Evolutionary conservation across 1,140 invertebrate species (phyloP).

Genomic region (Himalopsyche phryganea): DNA sequence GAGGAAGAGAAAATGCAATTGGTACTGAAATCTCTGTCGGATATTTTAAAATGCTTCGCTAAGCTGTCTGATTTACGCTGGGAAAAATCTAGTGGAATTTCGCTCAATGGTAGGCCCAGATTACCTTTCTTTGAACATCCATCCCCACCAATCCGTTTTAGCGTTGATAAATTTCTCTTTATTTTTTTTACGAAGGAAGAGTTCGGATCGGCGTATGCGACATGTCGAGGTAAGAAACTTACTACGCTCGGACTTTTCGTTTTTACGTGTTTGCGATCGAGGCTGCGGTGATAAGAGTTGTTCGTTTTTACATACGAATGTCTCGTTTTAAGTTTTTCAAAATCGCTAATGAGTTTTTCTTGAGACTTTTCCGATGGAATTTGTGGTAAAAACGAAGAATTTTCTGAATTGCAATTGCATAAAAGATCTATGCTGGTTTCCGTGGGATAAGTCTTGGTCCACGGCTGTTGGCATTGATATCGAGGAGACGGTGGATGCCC

Average conservation of each 20-base stretch:
- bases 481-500: slow-evolving; percentile 21
- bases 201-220: slow-evolving; percentile 47
- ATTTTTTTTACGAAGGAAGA: slow-evolving; percentile 50
- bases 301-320: slow-evolving; percentile 30
- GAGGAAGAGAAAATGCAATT: slow-evolving; percentile 46
- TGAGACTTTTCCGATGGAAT: slow-evolving; percentile 9
- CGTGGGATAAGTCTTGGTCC: slow-evolving; percentile 20
- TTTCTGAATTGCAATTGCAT: slow-evolving; percentile 44
- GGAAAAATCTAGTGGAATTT: slow-evolving; percentile 38
- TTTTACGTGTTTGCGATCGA: slow-evolving; percentile 50
- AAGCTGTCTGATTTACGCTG: slow-evolving; percentile 20
- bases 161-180: slow-evolving; percentile 50
- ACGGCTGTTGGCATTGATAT: slow-evolving; percentile 23
- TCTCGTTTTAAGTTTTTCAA: slow-evolving; percentile 19
- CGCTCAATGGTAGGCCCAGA: slow-evolving; percentile 46
- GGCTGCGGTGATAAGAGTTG: slow-evolving; percentile 43
- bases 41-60: slow-evolving; percentile 14
- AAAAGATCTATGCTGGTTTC: slow-evolving; percentile 39
- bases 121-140: slow-evolving; percentile 47
- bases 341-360: slow-evolving; percentile 16
- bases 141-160: slow-evolving; percentile 50
- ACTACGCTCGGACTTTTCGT: slow-evolving; percentile 48
- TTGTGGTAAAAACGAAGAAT: slow-evolving; percentile 6
- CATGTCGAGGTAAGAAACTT: slow-evolving; percentile 49
- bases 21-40: slow-evolving; percentile 41